These are phyloP conservation scores for Brachymystax lenok DNA, from an alignment of 2,797 vertebrate species.

Conservation along the genomic window DNA sequence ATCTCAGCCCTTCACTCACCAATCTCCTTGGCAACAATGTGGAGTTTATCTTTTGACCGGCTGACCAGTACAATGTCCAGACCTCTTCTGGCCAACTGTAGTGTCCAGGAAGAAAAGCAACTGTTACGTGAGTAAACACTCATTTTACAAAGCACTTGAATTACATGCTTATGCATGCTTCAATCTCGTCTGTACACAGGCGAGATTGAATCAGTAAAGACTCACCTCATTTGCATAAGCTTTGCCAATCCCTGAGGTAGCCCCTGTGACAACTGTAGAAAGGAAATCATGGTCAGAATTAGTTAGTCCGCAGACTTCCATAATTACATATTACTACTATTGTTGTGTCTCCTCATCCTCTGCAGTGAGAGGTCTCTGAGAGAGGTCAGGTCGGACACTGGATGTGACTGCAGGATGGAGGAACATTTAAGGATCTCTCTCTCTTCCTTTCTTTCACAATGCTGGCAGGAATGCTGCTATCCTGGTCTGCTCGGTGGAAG, in stretches of 20 bases:
- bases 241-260: constrained; percentile 79
- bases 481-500: neutral
- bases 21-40: constrained; percentile 70
- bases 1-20: constrained; percentile 57
- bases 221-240: constrained; percentile 80
- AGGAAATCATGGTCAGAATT: constrained; percentile 10
- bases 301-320: neutral
- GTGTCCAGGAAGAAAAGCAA: too few relatives aligned
- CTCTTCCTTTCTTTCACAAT: neutral
- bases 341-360: neutral
- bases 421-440: too few relatives aligned
- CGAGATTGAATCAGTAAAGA: neutral
- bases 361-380: neutral
- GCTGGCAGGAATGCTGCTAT: neutral
- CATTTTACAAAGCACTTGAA: too few relatives aligned
- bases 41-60: constrained; percentile 72
- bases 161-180: too few relatives aligned
- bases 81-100: constrained; percentile 79
- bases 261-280: constrained; percentile 79
- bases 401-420: neutral
- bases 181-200: neutral
- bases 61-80: constrained; percentile 78
- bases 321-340: neutral
- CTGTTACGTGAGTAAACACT: too few relatives aligned
- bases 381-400: neutral